These are phyloP conservation scores for Pollimyrus isidori DNA, from an alignment of 2,113 vertebrate genomes.

Conservation along the genomic window DNA sequence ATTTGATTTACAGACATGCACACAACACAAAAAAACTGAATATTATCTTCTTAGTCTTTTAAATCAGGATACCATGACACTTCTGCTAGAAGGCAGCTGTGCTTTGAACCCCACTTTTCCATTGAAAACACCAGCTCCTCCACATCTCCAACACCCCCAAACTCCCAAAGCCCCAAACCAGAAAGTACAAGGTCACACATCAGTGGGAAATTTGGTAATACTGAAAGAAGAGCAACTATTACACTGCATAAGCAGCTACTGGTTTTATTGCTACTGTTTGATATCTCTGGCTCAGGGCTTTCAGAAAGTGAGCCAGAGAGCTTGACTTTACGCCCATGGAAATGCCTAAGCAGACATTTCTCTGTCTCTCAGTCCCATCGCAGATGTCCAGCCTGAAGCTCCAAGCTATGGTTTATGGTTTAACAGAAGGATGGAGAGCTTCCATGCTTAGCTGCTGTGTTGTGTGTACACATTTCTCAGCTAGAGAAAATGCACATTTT, in stretches of 20 bases:
- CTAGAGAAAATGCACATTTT: not conserved
- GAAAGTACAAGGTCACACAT: not conserved
- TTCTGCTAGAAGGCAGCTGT: not conserved
- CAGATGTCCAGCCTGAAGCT: not conserved
- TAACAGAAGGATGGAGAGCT: not conserved
- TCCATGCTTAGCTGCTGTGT: not conserved
- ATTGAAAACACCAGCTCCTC: not conserved
- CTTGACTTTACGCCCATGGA: slow-evolving; percentile 1
- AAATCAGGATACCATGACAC: not conserved
- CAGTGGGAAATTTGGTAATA: not conserved
- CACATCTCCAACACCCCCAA: not conserved
- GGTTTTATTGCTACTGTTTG: not conserved
- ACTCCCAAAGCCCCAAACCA: not conserved
- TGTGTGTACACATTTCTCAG: not conserved
- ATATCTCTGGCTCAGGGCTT: not conserved
- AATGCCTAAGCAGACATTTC: not conserved
- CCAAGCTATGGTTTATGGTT: not conserved
- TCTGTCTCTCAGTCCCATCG: not conserved
- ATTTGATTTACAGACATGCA: not conserved
- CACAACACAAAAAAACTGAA: not conserved
- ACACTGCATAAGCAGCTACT: not conserved
- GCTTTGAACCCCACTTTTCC: not conserved
- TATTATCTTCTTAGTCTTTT: not conserved
- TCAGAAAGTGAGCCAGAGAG: not conserved
- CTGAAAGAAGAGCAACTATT: not conserved